Evolutionary conservation across 2,113 vertebrate genomes (phyloP).

Genomic region (Nibea albiflora): DNA sequence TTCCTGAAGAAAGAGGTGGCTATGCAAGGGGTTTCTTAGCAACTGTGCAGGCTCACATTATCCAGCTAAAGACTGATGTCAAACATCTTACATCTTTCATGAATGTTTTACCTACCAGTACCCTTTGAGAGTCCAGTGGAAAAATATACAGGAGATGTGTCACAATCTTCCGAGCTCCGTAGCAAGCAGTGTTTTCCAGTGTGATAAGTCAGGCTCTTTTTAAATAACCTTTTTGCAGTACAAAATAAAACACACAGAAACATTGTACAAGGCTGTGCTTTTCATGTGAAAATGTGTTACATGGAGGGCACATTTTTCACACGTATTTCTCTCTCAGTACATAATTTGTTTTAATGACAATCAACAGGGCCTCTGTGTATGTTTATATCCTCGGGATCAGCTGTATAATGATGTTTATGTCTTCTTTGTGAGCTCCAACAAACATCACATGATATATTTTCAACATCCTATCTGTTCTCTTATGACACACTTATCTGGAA

Average conservation of each 20-base stretch:
- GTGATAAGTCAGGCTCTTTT: background rate
- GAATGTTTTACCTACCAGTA: background rate
- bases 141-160: background rate
- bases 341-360: background rate
- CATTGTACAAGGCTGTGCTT: background rate
- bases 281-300: background rate
- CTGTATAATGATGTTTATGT: background rate
- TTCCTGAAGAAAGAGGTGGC: background rate
- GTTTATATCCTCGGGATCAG: background rate
- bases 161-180: background rate
- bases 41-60: conserved; percentile 21
- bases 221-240: background rate
- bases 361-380: background rate
- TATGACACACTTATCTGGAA: background rate
- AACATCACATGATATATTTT: conserved; percentile 1
- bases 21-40: conserved; percentile 20
- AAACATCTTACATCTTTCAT: background rate
- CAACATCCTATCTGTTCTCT: background rate
- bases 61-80: background rate
- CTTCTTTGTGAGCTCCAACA: background rate
- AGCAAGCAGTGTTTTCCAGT: background rate
- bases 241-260: background rate
- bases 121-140: background rate
- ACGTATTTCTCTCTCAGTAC: background rate
- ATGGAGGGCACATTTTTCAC: background rate